Evolutionary conservation across 1,140 invertebrate species (phyloP), one percentile per base, ranked within the genome.

Genomic region (Hyphantria cunea): DNA sequence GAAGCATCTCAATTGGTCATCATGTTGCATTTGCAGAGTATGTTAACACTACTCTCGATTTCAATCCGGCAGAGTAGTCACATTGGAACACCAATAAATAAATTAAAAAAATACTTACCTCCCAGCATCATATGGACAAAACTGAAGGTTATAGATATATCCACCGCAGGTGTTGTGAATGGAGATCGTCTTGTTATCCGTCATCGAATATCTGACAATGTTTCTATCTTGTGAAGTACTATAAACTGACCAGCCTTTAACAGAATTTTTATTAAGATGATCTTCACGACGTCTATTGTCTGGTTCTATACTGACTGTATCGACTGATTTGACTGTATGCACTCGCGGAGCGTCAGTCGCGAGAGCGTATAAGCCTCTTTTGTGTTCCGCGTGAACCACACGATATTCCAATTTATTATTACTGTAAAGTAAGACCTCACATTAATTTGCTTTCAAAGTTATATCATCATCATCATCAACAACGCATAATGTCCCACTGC

Each of bases 121-220:
- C 76, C 91, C 92, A 60, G 95, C 94, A 86, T 96, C 95, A 37
- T 96, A 84, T 4, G 95, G 94, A 67, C 95, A 96, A 0, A 92
- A 75, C 32, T 92, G 91, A 12, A 96, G 81, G 37, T 91, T 93
- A 76, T 95, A 95, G 5, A 95, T 81, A 70, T 90, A 93, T 14
- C 95, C 95, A 32, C 94, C 94, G 68, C 95, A 92, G 0, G 94
- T 94, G 12, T 92, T 92, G 74, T 94, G 89, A n/a, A 77, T 82
- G 39, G 83, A 84, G 0, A 93, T 48, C 3, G 91, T 76, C 41
- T 80, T 77, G 55, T 75, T 74, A 13, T 80, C 74, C 9, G 82
- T 78, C 10, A 92, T 63, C 9, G 93, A 80, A 68, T 92, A 92
- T 56, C 93, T 92, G 44, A 95, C 81, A 0, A 96, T 70, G 73